Conservation (phyloP, 2,797 vertebrate genomes). For the Ctenochaetus hawaiiensis region DNA sequence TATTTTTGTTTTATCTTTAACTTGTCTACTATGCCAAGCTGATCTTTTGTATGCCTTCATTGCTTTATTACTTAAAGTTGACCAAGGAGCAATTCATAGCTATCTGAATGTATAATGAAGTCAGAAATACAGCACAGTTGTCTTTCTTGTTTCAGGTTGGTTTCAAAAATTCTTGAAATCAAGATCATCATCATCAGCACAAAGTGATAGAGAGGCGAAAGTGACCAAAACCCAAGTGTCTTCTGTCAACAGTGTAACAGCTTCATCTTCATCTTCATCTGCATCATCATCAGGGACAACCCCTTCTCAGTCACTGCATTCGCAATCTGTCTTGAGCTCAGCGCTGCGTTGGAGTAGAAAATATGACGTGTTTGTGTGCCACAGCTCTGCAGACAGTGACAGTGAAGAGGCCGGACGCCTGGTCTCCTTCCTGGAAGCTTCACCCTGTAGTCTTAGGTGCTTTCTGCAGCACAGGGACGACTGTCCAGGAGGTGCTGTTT, state of each 20-base stretch:
- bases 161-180: slow-evolving; percentile 66
- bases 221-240: background rate
- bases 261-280: slow-evolving; percentile 8
- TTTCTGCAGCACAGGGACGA: slow-evolving; percentile 89
- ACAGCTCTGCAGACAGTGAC: slow-evolving; percentile 83
- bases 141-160: slow-evolving; percentile 67
- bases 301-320: background rate
- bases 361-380: slow-evolving; percentile 91
- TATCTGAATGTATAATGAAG: background rate
- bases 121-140: background rate
- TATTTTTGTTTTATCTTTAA: background rate
- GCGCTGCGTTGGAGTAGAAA: slow-evolving; percentile 81
- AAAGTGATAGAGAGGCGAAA: slow-evolving; percentile 22
- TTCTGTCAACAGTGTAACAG: background rate
- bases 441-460: slow-evolving; percentile 85
- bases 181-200: slow-evolving; percentile 28
- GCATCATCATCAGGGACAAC: background rate
- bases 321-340: slow-evolving; percentile 40
- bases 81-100: background rate
- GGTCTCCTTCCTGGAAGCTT: slow-evolving; percentile 87
- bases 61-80: background rate
- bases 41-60: background rate
- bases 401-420: slow-evolving; percentile 81
- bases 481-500: slow-evolving; percentile 78
- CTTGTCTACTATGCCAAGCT: background rate